Evolutionary conservation across 2,888 invertebrate species (phyloP), one percentile per base, ranked within the genome.

Genomic region (Brachypalpus laphriformis): DNA sequence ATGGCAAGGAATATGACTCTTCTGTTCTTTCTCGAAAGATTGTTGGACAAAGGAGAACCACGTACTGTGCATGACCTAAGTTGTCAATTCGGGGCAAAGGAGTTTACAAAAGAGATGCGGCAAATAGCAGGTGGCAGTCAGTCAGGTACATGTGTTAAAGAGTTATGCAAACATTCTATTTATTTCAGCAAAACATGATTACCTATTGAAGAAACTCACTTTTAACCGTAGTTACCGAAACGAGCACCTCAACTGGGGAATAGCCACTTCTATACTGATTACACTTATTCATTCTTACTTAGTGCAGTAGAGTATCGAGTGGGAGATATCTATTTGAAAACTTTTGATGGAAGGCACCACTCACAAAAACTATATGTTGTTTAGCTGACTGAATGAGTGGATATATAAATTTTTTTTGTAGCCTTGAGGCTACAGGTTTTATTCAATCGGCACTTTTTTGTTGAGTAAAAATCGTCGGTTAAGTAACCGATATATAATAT

Each of bases 11-110:
- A 98, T 93, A 96, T 97, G 95, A 98, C 98, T 89, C 94, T 99
- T 91, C 94, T 99, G 91, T 99, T 99, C 94, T 99, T 99, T 93
- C 96, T 99, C 92, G 99, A 99, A 93, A 96, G 98, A 90, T 94
- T 99, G 89, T 95, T 99, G 94, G 98, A 99, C 93, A 98, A 98
- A 93, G 92, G 97, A 89, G 97, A 97, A 92, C 97, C 98, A 87
- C 95, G 99, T 92, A 98, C 98, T 88, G 94, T 99, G 90, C 98
- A 98, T 93, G 99, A 99, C 93, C 94, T 99, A 89, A 98, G 98
- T 91, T 99, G 99, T 93, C 98, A 99, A 93, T 99, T 99, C 93
- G 99, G 99, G 90, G 98, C 99, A 88, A 98, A 98, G 92, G 99
- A 98, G 88, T 99, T 99, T 93, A 98, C 99, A 22, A 97, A 98